phyloP scores from a whole-genome alignment of 1,140 invertebrate genomes.

The Drosophila arawakana region DNA sequence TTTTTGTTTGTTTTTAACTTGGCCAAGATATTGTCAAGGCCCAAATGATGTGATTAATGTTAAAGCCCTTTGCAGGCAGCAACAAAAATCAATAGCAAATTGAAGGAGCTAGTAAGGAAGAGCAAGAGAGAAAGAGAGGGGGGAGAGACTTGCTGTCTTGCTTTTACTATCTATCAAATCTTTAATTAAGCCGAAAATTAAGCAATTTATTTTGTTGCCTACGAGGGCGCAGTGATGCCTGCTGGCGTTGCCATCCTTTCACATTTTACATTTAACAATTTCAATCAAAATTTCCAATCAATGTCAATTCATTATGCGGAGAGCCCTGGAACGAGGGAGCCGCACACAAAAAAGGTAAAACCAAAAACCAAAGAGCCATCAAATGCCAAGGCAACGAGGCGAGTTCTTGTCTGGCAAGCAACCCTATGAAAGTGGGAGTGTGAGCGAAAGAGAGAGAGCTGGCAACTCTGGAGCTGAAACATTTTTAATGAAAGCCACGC shows the following conservation, averaged over 20 bases:
- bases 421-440: slow-evolving; percentile 38
- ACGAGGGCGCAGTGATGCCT: not conserved
- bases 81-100: slow-evolving; percentile 24
- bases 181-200: slow-evolving; percentile 81
- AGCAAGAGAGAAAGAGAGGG: not conserved
- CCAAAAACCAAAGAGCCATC: slow-evolving; percentile 4
- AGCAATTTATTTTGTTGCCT: slow-evolving; percentile 70
- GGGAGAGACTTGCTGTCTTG: not conserved
- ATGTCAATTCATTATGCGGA: slow-evolving; percentile 84
- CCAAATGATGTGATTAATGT: slow-evolving; percentile 25
- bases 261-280: slow-evolving; percentile 61
- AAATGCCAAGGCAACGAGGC: slow-evolving; percentile 67
- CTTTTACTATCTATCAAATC: slow-evolving; percentile 59
- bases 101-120: too few relatives aligned
- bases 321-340: slow-evolving; percentile 9
- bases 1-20: slow-evolving; percentile 1
- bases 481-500: slow-evolving; percentile 81
- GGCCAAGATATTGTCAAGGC: slow-evolving; percentile 1
- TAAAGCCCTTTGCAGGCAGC: not conserved
- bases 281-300: slow-evolving; percentile 85
- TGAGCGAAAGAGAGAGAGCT: slow-evolving; percentile 7
- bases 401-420: slow-evolving; percentile 28
- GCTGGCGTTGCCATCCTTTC: slow-evolving; percentile 48
- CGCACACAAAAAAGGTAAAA: slow-evolving; percentile 29
- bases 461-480: slow-evolving; percentile 48